Evolutionary conservation across 2,797 vertebrate species (phyloP).

Genomic region (Mionectes olivaceus): DNA sequence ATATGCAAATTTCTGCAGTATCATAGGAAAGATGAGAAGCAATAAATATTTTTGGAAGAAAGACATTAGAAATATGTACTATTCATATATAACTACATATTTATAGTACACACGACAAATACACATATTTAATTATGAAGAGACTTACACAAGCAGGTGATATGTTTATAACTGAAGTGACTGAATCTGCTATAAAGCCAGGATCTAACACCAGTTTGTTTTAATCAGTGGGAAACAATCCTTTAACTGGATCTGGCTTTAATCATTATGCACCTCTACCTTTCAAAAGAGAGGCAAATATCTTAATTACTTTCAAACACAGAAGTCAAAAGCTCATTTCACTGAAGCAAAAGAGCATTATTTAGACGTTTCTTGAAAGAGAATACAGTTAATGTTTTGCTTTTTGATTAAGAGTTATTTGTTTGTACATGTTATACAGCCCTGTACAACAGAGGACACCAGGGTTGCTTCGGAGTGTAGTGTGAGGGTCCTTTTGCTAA

Average conservation of each 20-base stretch:
- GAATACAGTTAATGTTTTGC: rapidly evolving
- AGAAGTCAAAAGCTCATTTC: neutral
- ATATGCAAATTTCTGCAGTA: neutral
- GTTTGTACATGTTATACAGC: neutral
- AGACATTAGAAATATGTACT: neutral
- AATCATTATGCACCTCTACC: rapidly evolving
- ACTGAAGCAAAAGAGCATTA: neutral
- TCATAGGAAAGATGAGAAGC: neutral
- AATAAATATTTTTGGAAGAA: neutral
- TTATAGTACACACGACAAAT: neutral
- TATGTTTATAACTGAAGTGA: neutral
- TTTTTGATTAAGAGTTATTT: neutral
- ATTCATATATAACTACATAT: neutral
- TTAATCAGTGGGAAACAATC: neutral
- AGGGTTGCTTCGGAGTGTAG: neutral
- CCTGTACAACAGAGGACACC: neutral
- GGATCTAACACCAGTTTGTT: neutral
- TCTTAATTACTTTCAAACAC: neutral
- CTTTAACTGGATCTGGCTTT: neutral
- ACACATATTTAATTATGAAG: neutral
- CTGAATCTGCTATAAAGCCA: neutral
- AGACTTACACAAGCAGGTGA: neutral
- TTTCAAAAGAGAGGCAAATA: neutral
- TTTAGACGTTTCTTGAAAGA: neutral
- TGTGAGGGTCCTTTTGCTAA: neutral